These are phyloP conservation scores for Tragopan temminckii DNA, from an alignment of 2,797 vertebrate species.

Conservation along the genomic window DNA sequence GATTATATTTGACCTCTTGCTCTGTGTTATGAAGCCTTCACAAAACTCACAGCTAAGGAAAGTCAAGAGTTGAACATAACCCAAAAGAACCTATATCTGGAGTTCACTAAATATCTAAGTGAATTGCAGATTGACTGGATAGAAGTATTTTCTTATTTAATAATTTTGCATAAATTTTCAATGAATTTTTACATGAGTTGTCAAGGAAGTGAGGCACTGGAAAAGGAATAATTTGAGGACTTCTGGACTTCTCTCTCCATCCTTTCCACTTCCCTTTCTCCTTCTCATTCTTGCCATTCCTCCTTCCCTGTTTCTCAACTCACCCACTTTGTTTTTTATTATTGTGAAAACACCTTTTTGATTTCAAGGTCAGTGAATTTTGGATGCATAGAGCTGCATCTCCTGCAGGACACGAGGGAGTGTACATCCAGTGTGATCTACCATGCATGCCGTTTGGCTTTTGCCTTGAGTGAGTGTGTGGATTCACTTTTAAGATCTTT, in stretches of 20 bases:
- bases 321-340: accelerated
- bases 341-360: neutral
- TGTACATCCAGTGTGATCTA: accelerated
- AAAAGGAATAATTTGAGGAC: neutral
- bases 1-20: neutral
- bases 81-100: accelerated
- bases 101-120: neutral
- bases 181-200: neutral
- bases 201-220: neutral
- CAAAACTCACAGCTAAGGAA: accelerated
- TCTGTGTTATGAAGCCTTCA: neutral
- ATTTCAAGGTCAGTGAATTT: accelerated
- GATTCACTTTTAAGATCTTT: neutral
- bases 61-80: neutral
- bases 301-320: neutral
- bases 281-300: neutral
- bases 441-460: accelerated
- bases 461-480: accelerated
- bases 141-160: neutral
- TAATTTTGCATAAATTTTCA: neutral
- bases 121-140: neutral
- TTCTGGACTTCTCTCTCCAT: neutral
- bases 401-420: accelerated
- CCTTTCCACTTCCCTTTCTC: neutral
- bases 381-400: accelerated